Percentiles rank a stretch among this genome's conserved stretches.
Conservation (phyloP, 2,888 invertebrate genomes). For the Leptinotarsa tumamoca region DNA sequence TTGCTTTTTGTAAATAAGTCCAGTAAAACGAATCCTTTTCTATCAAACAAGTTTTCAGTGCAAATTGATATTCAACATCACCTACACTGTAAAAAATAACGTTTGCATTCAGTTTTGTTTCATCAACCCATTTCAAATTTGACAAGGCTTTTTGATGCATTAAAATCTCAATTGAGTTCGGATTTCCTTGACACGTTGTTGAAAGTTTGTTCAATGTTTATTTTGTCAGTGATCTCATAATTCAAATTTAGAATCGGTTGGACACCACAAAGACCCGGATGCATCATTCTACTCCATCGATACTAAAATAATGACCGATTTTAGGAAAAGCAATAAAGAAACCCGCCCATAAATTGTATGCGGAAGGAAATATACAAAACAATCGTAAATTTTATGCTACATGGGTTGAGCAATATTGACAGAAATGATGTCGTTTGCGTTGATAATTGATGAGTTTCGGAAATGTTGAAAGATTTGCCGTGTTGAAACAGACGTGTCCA, state of each 20-base stretch:
- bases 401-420: slow-evolving; percentile 8
- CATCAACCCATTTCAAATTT: too few relatives aligned
- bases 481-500: neutral
- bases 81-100: too few relatives aligned
- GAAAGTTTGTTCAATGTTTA: too few relatives aligned
- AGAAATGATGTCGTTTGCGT: neutral
- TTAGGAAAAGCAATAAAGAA: slow-evolving; percentile 9
- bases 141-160: too few relatives aligned
- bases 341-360: neutral
- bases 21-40: too few relatives aligned
- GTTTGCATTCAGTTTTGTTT: too few relatives aligned
- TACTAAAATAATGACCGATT: neutral
- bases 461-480: neutral
- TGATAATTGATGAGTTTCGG: neutral
- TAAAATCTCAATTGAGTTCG: too few relatives aligned
- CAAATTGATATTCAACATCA: too few relatives aligned
- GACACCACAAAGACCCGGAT: slow-evolving; percentile 8
- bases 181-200: too few relatives aligned
- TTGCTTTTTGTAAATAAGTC: too few relatives aligned
- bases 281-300: neutral
- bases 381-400: slow-evolving; percentile 5
- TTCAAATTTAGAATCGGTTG: slow-evolving; percentile 5
- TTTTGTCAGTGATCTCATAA: neutral
- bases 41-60: too few relatives aligned
- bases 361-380: slow-evolving; percentile 5